phyloP scores from a whole-genome alignment of 2,113 vertebrate species.

The Phalacrocorax carbo region DNA sequence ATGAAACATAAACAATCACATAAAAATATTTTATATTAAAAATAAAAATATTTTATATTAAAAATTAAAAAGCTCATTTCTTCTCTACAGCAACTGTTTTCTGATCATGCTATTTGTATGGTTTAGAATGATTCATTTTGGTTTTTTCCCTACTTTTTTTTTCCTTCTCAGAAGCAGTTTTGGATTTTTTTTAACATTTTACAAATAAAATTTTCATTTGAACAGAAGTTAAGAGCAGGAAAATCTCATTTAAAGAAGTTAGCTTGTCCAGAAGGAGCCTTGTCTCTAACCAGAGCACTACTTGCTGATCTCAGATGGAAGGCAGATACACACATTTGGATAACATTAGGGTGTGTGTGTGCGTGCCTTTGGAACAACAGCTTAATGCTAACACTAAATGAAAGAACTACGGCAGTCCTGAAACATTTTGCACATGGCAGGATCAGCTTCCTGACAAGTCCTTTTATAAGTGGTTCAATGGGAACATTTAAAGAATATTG shows the following conservation, averaged over 20 bases:
- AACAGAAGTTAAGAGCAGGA: background rate
- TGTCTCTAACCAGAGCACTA: background rate
- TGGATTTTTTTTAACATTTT: background rate
- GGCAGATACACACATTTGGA: background rate
- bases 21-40: background rate
- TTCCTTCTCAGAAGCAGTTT: background rate
- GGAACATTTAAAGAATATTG: background rate
- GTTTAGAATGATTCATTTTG: background rate
- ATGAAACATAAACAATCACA: background rate
- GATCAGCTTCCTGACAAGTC: background rate
- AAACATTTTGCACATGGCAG: background rate
- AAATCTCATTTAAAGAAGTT: background rate
- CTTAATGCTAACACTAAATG: background rate
- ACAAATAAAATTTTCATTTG: background rate
- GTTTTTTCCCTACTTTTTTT: rapidly evolving
- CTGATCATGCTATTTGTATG: background rate
- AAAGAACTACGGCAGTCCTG: background rate
- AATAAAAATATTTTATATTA: background rate
- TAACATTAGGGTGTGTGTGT: background rate
- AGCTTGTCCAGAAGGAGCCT: background rate
- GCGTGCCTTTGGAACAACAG: background rate
- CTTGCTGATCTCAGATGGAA: background rate
- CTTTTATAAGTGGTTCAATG: background rate
- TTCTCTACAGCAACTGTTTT: background rate
- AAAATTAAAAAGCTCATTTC: background rate